Conservation (phyloP, 2,888 invertebrate species). For the Agrenia bidenticulata region DNA sequence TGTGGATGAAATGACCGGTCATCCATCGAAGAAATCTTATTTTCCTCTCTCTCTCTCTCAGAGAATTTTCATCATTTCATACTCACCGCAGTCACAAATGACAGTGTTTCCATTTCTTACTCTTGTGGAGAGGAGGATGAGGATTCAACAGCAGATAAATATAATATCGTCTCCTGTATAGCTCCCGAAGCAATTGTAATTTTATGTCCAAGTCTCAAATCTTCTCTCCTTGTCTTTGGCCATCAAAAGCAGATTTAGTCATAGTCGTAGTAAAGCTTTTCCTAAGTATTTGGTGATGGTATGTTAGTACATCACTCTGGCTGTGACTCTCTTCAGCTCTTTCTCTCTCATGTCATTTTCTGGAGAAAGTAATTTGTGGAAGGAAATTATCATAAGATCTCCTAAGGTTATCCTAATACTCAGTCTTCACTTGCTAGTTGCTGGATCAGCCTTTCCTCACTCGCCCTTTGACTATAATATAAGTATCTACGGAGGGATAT, state of each 20-base stretch:
- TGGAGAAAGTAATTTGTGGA: conserved; percentile 10
- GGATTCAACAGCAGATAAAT: not conserved
- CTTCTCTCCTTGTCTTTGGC: not conserved
- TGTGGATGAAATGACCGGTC: conserved; percentile 5
- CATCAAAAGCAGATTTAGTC: conserved; percentile 10
- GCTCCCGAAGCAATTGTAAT: conserved; percentile 2
- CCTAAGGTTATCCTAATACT: too few species aligned
- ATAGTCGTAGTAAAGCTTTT: not conserved
- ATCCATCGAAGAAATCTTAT: conserved; percentile 16
- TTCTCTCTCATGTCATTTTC: conserved; percentile 9
- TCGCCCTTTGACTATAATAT: too few species aligned
- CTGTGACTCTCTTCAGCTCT: not conserved
- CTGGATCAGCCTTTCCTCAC: too few species aligned
- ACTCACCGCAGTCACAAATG: conserved; percentile 18
- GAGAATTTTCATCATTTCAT: conserved; percentile 10
- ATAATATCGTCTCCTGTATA: not conserved
- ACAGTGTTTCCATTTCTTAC: conserved; percentile 14
- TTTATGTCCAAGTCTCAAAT: not conserved
- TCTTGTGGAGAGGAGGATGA: too few species aligned
- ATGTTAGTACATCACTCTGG: not conserved
- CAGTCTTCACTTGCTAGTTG: too few species aligned
- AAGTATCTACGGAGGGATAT: too few species aligned
- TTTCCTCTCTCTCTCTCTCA: conserved; percentile 17
- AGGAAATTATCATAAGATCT: conserved; percentile 10
- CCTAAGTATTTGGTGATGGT: not conserved